Evolutionary conservation across 2,888 invertebrate species (phyloP), one percentile per base, ranked within the genome.

Genomic region (Steinernema hermaphroditum): DNA sequence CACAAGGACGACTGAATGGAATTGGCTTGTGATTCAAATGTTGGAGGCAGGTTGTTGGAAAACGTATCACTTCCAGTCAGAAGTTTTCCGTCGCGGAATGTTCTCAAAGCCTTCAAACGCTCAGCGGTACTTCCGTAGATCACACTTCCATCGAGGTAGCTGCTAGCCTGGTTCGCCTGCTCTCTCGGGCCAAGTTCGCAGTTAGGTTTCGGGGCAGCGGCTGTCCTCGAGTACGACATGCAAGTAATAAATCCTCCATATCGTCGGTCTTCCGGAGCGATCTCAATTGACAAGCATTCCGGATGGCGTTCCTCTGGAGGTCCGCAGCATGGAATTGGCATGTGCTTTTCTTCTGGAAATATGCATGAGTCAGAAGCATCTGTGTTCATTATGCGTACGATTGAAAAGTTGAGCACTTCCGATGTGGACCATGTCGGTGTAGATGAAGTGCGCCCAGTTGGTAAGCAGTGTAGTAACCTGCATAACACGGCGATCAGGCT

Each of bases 151-250:
- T 87, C 87, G 72, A 96, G 89, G 88, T 92, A 96, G 0, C 93
- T 93, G 0, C 94, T 93, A 86, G 94, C 94, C 86, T 94, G 94
- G 87, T 96, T 96, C n/a, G 94, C 92, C 89, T 95, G 94, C 82
- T 94, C 94, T 75, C 95, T 82, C 43, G 87, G 87, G 24, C 79
- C 80, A 43, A 80, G 71, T 1, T 74, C 74, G 72, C 85, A 85
- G 34, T 80, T 75, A 22, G 77, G 73, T 27, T 78, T 68, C 2
- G 83, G 80, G 37, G 83, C 81, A 46, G 78, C 74, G 44, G 80
- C 72, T 0, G 82, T 82, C 29, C 85, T 74, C 0, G 84, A 62
- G 44, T 83, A 82, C 16, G 81, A 80, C 41, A 83, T 75, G 72
- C 83, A 83, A 49, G 62, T 62, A 4, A 62, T 62, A 22, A 71